Base-by-base conservation (phyloP, 2,797 vertebrate genomes). In the Microtus agrestis region DNA sequence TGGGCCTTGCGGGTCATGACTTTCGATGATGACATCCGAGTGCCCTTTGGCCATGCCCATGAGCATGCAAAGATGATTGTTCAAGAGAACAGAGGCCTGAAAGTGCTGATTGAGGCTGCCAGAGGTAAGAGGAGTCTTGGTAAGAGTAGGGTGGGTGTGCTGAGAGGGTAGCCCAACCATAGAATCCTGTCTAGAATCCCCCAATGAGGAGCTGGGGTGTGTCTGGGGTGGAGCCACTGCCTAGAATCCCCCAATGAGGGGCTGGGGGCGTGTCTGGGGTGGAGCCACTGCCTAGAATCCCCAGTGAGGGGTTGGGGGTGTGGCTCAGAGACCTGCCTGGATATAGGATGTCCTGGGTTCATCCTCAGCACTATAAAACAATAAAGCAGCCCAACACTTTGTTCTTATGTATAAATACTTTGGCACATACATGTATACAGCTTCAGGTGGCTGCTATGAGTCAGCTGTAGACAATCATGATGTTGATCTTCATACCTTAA, bases 1-100 rank as follows among this genome's bases (percentile, higher is more conserved):
- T 96, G 96, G 0, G 98, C 99, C 0, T 99, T 99, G 27, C 98
- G 99, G 43, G 27, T 99, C 97, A 99, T 99, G 99, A 99, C 99
- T 0, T 99, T 99, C 6, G 99, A 99, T 0, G 99, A 99, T 2
- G 99, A 99, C 87, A 98, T 99, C 96, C 98, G 99, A 0, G 99
- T 99, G 92, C 98, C 99, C 12, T 99, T 99, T 7, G 99, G 99
- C 2, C 98, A 99, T 0, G 99, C 99, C 40, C 99, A 99, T 0
- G 99, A 99, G 78, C 99, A 99, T 0, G 99, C 99, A 80, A 99
- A 99, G 98, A 99, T 99, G 98, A 99, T 99, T 0, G 99, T 99
- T 78, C 93, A 99, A 84, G 99, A 99, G 79, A 98, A 99, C 1
- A 98, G 98, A 0, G 99, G 99, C 6, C 93, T 99, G 3, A 99